Base-by-base conservation (phyloP, 1,140 invertebrate genomes). In the Drosophila parabipectinata region DNA sequence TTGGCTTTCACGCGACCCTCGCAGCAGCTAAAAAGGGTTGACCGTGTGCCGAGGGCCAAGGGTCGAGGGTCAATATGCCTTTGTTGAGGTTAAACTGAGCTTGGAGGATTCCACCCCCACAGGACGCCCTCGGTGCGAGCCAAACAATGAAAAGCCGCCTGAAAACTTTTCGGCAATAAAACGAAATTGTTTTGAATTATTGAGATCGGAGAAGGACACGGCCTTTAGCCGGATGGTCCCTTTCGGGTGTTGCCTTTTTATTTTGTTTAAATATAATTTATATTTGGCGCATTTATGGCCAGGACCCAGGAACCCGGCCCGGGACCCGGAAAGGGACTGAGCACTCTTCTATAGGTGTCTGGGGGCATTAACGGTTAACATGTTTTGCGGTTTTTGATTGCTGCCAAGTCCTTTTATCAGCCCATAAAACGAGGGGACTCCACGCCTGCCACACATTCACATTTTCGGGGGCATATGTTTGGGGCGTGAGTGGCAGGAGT, bases 181-280 rank as follows among this genome's bases (percentile, higher is more conserved):
- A 82, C 64, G 74, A 87, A 87, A 87, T 87, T 88, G 82, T 87
- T 87, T 88, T 87, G 82, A 87, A 87, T 87, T 88, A 87, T 88
- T 87, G 82, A 87, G 82, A 78, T 82, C 79, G 60, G 78, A 48
- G 53, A 56, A 58, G 48, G 66, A 64, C n/a, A 14, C 39, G 30
- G 34, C 69, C 64, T 61, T 32, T 32, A 69, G 69, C 67, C 67
- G 67, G 67, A 71, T 53, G 61, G 72, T 66, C 45, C 50, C 44
- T 39, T 34, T 52, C 32, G 24, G 39, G 21, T 28, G 47, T 24
- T 32, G 32, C 50, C 52, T 62, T 18, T 53, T 60, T 24, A 52
- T 63, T 57, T 61, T 59, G 55, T 73, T 81, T 79, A 75, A 82
- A 85, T 82, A 82, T 85, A 87, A 85, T 88, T 85, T 85, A 85